Base-by-base conservation (phyloP, 2,797 vertebrate species). In the Chelon labrosus region DNA sequence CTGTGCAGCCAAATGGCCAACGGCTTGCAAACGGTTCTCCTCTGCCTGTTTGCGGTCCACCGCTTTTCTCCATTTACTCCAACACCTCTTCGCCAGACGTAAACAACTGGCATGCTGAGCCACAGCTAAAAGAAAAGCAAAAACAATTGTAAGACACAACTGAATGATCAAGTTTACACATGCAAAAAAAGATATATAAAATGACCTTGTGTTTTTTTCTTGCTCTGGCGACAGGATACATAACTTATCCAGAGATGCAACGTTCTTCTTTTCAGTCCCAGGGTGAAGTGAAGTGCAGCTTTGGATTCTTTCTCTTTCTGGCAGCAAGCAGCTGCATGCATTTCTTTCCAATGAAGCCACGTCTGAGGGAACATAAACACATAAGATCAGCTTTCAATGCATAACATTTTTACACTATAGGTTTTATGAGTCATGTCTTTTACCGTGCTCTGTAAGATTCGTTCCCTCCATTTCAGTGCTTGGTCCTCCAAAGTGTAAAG, bases 281-380 rank as follows among this genome's bases (percentile, higher is more conserved):
- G 66, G 53, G n/a, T 79, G 70, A 83, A 83, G 53, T 95, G 92
- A 60, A 60, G 83, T 7, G 84, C 47, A 49, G 96, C 96, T 38
- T 75, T 92, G 42, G 65, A 63, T 68, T 91, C 88, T 55, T 89
- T 92, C 72, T 84, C 67, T 70, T 86, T 95, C n/a, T 93, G 87
- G 52, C 31, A 75, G 83, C 85, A 86, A 39, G 55, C 79, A 14
- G 61, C 25, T 1, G 80, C 55, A 49, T 94, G 89, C 62, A 88
- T 82, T 6, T 92, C 86, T 80, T 61, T 95, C 97, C 97, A 98
- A 44, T 72, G 92, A 66, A 91, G 58, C 96, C 95, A 99, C 19
- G 90, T 92, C 98, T 99, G 31, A 35, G 31, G 2, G 2, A 35
- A 35, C 2, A 79, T 31, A 4, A 66, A 71, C 10, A 80, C 37